phyloP scores from a whole-genome alignment of 1,140 invertebrate genomes.

The Gonatopus flavifemur region DNA sequence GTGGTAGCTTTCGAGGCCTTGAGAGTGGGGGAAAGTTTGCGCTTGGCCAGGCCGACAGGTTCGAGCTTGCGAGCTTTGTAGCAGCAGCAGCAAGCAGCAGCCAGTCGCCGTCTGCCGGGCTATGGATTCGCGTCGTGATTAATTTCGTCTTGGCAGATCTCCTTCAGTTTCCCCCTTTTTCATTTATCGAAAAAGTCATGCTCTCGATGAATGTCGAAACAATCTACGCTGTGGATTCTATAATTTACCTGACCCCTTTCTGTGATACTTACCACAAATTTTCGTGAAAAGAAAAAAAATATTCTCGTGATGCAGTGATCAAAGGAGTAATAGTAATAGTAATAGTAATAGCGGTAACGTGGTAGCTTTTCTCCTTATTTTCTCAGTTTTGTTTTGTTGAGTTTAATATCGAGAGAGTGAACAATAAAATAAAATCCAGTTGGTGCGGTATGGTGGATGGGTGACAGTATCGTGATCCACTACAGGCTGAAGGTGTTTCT shows the following conservation, averaged over 20 bases:
- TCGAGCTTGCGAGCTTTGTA: conserved; percentile 38
- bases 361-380: too few relatives aligned
- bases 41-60: conserved; percentile 35
- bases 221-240: too few relatives aligned
- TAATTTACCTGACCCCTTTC: too few relatives aligned
- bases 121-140: conserved; percentile 38
- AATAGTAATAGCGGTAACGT: too few relatives aligned
- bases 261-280: too few relatives aligned
- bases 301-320: too few relatives aligned
- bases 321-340: too few relatives aligned
- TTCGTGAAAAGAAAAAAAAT: too few relatives aligned
- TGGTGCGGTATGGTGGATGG: conserved; percentile 28
- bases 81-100: too few relatives aligned
- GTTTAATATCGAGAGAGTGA: not conserved
- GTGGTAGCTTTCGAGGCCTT: conserved; percentile 24
- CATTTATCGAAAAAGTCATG: too few relatives aligned
- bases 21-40: conserved; percentile 39
- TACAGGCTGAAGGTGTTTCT: conserved; percentile 31
- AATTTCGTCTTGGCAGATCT: not conserved
- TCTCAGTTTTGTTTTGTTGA: too few relatives aligned
- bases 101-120: conserved; percentile 48
- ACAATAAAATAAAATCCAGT: conserved; percentile 1
- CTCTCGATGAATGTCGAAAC: too few relatives aligned
- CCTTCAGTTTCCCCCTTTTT: not conserved
- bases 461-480: conserved; percentile 22